Evolutionary conservation across 2,888 invertebrate genomes (phyloP).

Genomic region (Drosophila sordidula): DNA sequence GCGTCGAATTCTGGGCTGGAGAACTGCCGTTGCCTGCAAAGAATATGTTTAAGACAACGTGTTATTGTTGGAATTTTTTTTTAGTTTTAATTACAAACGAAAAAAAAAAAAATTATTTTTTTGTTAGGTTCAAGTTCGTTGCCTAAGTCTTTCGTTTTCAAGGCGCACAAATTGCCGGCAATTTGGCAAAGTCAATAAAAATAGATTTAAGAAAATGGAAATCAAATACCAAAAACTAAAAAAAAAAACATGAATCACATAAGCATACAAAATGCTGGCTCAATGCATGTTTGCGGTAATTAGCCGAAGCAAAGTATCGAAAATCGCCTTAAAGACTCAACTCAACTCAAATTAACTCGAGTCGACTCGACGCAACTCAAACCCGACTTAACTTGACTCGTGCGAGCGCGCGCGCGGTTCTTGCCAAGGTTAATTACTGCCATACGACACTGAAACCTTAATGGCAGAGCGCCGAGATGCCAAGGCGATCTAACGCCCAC

Average conservation of each 20-base stretch:
- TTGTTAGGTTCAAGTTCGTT: conserved; percentile 47
- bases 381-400: conserved; percentile 11
- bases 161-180: conserved; percentile 18
- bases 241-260: conserved; percentile 19
- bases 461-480: conserved; percentile 29
- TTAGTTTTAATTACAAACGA: not conserved
- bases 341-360: not conserved
- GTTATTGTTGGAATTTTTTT: not conserved
- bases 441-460: conserved; percentile 46
- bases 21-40: conserved; percentile 85
- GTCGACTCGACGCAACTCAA: not conserved
- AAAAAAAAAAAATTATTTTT: not conserved
- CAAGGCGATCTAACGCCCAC: conserved; percentile 51
- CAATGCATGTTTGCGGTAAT: conserved; percentile 48
- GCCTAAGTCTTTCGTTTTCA: conserved; percentile 58
- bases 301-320: conserved; percentile 58
- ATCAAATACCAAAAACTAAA: not conserved
- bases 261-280: conserved; percentile 27
- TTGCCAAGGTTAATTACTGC: conserved; percentile 69
- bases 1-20: conserved; percentile 86
- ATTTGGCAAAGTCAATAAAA: conserved; percentile 11
- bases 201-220: conserved; percentile 1
- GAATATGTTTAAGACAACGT: conserved; percentile 3
- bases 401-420: conserved; percentile 48
- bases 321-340: conserved; percentile 63